Evolutionary conservation across 1,140 invertebrate genomes (phyloP).

Genomic region (Caerostris darwini): DNA sequence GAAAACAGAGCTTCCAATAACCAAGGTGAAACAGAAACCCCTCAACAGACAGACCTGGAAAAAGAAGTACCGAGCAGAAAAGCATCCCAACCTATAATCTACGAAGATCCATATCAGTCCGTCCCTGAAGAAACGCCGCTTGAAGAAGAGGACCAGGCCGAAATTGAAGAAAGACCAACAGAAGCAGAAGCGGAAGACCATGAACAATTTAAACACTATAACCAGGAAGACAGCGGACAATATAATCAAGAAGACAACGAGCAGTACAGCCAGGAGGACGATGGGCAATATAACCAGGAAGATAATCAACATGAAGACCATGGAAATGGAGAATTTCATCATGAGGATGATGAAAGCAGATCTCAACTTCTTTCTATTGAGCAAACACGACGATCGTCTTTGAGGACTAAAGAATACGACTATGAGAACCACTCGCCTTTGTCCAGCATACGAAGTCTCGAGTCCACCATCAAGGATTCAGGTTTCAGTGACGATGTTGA

Average conservation of each 20-base stretch:
- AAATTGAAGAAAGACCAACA: background rate
- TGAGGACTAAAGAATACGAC: slow-evolving; percentile 13
- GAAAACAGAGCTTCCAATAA: slow-evolving; percentile 54
- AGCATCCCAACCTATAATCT: slow-evolving; percentile 48
- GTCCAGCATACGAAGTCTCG: slow-evolving; percentile 72
- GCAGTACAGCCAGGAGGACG: background rate
- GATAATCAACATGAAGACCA: background rate
- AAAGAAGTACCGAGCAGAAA: slow-evolving; percentile 53
- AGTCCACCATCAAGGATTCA: slow-evolving; percentile 77
- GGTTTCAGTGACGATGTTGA: slow-evolving; percentile 77
- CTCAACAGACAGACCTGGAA: slow-evolving; percentile 51
- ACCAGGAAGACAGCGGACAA: background rate
- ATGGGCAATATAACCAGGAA: background rate
- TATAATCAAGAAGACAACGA: background rate
- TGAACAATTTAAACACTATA: background rate
- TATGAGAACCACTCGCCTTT: slow-evolving; percentile 69
- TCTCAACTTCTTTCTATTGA: background rate
- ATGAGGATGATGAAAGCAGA: background rate
- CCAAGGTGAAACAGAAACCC: slow-evolving; percentile 13
- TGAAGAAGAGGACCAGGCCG: background rate
- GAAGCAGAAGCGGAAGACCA: background rate
- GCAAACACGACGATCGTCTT: background rate
- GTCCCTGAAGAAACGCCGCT: slow-evolving; percentile 2
- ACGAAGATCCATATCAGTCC: background rate
- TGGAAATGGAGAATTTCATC: background rate